Conservation (phyloP, 1,140 invertebrate species). For the Dendroctonus ponderosae region DNA sequence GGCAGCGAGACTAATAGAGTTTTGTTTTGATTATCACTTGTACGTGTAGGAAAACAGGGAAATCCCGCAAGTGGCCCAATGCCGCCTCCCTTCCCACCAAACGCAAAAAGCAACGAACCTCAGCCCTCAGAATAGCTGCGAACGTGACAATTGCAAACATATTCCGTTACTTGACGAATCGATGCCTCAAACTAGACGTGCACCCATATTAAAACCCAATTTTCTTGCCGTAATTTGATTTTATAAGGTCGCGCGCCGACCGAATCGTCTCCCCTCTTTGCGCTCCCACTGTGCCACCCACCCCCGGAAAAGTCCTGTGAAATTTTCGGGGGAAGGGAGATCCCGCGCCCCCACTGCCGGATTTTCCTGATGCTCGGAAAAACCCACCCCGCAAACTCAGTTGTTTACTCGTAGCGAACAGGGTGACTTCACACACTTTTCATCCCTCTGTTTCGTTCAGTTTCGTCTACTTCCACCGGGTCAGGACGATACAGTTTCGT, state of each 20-base stretch:
- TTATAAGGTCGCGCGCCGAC: constrained; percentile 35
- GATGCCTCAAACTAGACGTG: constrained; percentile 34
- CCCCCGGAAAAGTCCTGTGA: constrained; percentile 4
- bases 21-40: too few relatives aligned
- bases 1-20: too few relatives aligned
- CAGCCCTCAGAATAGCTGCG: neutral
- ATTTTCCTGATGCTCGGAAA: constrained; percentile 22
- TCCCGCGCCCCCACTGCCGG: constrained; percentile 23
- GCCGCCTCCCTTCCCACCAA: too few relatives aligned
- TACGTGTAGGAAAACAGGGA: too few relatives aligned
- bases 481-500: neutral
- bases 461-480: too few relatives aligned
- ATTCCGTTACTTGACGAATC: constrained; percentile 28
- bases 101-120: too few relatives aligned
- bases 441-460: neutral
- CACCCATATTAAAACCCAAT: constrained; percentile 37
- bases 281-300: neutral
- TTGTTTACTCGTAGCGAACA: constrained; percentile 24
- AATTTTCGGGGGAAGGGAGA: constrained; percentile 16
- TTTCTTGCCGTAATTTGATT: constrained; percentile 37
- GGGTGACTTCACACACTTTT: constrained; percentile 13
- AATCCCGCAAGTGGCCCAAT: too few relatives aligned
- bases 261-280: constrained; percentile 5
- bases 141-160: constrained; percentile 32
- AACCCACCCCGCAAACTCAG: constrained; percentile 31